Conservation (phyloP, 2,113 vertebrate species). For the Eurystomus gularis region DNA sequence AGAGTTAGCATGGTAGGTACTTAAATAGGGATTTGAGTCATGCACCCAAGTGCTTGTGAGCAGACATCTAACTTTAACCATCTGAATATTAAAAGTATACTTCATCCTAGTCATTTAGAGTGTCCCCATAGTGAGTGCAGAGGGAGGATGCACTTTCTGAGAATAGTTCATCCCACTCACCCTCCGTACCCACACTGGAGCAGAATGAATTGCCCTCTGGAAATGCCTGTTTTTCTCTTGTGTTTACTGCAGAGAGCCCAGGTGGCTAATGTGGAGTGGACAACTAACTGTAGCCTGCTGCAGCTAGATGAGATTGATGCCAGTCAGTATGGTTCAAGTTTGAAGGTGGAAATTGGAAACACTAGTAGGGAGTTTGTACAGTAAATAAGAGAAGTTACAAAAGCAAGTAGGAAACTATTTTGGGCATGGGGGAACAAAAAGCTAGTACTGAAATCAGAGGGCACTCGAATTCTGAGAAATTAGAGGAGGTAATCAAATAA, state of each 20-base stretch:
- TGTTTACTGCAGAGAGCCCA: neutral
- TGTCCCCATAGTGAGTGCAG: neutral
- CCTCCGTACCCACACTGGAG: accelerated
- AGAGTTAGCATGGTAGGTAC: neutral
- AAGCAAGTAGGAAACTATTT: neutral
- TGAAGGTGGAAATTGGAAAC: neutral
- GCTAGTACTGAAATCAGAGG: neutral
- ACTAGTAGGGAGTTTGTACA: neutral
- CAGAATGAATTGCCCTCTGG: neutral
- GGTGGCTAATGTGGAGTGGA: neutral
- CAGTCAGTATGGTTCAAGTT: neutral
- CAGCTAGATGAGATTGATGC: neutral
- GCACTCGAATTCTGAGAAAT: neutral
- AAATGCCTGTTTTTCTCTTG: neutral
- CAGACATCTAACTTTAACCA: neutral
- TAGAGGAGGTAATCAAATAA: neutral
- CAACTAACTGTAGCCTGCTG: neutral
- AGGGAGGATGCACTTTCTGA: neutral
- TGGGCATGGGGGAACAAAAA: neutral
- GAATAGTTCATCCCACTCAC: neutral
- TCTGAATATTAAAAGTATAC: neutral
- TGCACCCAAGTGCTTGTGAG: neutral
- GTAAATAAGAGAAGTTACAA: neutral
- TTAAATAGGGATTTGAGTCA: neutral
- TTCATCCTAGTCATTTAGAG: neutral